Evolutionary conservation across 2,113 vertebrate genomes (phyloP), one percentile per base, ranked within the genome.

Genomic region (Bubo bubo): DNA sequence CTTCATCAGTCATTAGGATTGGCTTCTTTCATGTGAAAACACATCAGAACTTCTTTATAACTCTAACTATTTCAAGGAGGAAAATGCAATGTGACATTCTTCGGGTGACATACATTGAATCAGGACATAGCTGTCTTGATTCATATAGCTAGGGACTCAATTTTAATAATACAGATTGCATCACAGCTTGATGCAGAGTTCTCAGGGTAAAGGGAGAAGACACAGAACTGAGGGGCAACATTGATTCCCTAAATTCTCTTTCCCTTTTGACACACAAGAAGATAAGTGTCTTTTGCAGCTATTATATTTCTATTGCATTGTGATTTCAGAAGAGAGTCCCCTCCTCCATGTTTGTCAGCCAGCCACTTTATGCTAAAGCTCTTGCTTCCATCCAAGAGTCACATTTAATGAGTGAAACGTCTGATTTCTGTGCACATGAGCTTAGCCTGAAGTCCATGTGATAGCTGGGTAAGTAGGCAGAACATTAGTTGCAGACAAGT

Each of bases 1-100:
- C 50, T 95, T 93, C 88, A 91, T 76, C 85, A 93, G 63, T 62
- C 70, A 70, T 95, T 58, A 95, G 66, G 62, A 64, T 4, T 90
- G 72, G 50, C 32, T 88, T 85, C 35, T 88, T 90, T 82, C 75
- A 39, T 93, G 62, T 71, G 89, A 88, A 93, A 95, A 90, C 32
- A 60, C 32, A 83, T 94, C 92, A 77, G 58, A 93, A 75, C 8
- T 95, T 87, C 59, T 95, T 92, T 87, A 60, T 24, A 58, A 66
- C 21, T 49, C 50, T 12, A 55, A 91, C 49, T 43, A 12, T 68
- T 90, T 62, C 41, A 27, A 49, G 76, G 67, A 94, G 56, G 28
- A 82, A 62, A 83, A 97, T 91, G 43, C 53, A 62, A 74, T 43
- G 79, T 68, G 95, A 85, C 93, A 93, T 86, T 86, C 76, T 64